These are phyloP conservation scores for Brachypteracias leptosomus DNA, from an alignment of 2,113 vertebrate species.

Conservation along the genomic window DNA sequence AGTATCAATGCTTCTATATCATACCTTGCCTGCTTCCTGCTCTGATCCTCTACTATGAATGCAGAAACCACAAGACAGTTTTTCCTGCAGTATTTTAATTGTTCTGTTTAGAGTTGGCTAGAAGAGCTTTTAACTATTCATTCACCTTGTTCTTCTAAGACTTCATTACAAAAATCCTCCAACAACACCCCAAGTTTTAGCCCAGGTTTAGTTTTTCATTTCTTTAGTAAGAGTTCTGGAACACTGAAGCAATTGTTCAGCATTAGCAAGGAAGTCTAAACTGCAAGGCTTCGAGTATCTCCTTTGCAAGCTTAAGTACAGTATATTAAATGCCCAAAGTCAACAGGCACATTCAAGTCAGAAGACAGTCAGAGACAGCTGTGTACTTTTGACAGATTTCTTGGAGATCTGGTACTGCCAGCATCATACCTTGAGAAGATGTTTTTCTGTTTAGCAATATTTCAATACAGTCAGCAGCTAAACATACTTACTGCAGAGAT, in stretches of 20 bases:
- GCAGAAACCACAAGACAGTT: not conserved
- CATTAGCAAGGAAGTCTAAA: not conserved
- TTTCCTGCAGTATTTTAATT: not conserved
- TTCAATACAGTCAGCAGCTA: not conserved
- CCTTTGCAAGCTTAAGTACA: not conserved
- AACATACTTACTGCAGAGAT: conserved; percentile 91
- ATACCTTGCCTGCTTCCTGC: not conserved
- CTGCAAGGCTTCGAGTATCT: not conserved
- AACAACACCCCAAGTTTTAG: not conserved
- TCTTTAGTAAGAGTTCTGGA: not conserved
- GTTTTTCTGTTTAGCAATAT: not conserved
- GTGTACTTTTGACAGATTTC: not conserved
- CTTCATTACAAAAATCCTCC: not conserved
- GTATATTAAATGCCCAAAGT: not conserved
- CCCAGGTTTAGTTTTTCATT: not conserved
- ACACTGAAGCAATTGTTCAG: not conserved
- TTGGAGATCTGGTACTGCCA: not conserved
- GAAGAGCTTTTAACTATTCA: not conserved
- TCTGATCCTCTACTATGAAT: not conserved
- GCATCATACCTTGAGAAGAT: not conserved
- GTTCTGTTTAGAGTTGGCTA: too few relatives aligned
- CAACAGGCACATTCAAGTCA: not conserved
- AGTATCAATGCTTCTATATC: not conserved
- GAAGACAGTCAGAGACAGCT: not conserved
- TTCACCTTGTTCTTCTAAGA: not conserved